Conservation (phyloP, 2,888 invertebrate genomes). For the Slavum lentiscoides region DNA sequence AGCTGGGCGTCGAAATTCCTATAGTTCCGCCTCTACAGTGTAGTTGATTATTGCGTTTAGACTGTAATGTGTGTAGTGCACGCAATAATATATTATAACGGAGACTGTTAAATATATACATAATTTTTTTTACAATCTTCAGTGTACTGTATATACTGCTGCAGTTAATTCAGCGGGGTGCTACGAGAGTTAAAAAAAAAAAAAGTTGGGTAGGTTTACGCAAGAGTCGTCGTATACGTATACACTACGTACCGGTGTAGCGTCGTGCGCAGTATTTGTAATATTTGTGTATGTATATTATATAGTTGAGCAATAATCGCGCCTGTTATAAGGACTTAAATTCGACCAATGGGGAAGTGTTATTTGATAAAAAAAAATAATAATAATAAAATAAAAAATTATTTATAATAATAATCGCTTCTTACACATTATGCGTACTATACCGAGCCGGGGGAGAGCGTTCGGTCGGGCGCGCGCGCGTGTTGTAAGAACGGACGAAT, state of each 20-base stretch:
- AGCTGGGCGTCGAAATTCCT: too few relatives aligned
- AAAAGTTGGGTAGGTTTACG: neutral
- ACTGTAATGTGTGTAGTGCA: too few relatives aligned
- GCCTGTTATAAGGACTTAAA: constrained; percentile 5
- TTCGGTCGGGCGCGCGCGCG: neutral
- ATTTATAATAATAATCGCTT: constrained; percentile 28
- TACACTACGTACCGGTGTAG: neutral
- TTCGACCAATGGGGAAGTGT: constrained; percentile 37
- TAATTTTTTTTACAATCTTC: too few relatives aligned
- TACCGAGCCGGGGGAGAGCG: neutral
- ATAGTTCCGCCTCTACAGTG: too few relatives aligned
- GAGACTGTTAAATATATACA: too few relatives aligned
- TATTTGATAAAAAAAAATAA: constrained; percentile 20
- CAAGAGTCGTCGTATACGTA: neutral
- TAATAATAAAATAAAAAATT: too few relatives aligned
- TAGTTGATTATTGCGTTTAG: too few relatives aligned
- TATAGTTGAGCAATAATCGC: constrained; percentile 21
- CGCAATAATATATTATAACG: too few relatives aligned
- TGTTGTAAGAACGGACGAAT: constrained; percentile 43
- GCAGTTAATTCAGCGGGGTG: neutral
- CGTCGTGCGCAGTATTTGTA: too few relatives aligned
- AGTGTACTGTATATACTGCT: too few relatives aligned
- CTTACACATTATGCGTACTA: neutral
- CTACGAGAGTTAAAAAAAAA: neutral
- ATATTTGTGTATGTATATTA: too few relatives aligned